These are phyloP conservation scores for Vesta saturnalis DNA, from an alignment of 2,888 invertebrate species.

Conservation along the genomic window DNA sequence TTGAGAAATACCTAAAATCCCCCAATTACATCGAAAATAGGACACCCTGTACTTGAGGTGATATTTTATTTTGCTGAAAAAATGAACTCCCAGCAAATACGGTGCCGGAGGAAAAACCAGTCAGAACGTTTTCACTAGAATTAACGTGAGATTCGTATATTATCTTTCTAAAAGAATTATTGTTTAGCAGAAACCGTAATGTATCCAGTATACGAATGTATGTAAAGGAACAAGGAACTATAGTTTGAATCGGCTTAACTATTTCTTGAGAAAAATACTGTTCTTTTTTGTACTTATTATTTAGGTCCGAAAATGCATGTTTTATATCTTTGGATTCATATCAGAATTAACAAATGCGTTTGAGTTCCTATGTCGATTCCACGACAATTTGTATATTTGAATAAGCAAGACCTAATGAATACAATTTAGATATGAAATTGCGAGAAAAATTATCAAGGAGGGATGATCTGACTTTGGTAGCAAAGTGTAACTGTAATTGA, in stretches of 20 bases:
- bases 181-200: conserved; percentile 16
- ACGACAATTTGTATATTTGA: conserved; percentile 15
- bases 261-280: conserved; percentile 18
- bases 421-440: conserved; percentile 16
- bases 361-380: conserved; percentile 12
- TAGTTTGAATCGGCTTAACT: conserved; percentile 14
- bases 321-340: conserved; percentile 1
- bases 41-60: conserved; percentile 30
- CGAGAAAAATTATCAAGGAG: not conserved
- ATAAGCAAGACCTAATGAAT: conserved; percentile 16
- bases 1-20: too few species aligned
- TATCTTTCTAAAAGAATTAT: conserved; percentile 23
- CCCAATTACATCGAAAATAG: too few species aligned
- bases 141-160: not conserved
- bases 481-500: not conserved
- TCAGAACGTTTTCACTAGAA: not conserved
- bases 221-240: conserved; percentile 17
- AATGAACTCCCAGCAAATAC: conserved; percentile 3
- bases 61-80: conserved; percentile 8
- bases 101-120: not conserved
- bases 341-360: not conserved
- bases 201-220: conserved; percentile 25
- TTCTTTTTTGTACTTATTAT: conserved; percentile 22
- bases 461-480: not conserved
- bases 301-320: conserved; percentile 6